phyloP scores from a whole-genome alignment of 1,140 invertebrate species.

The Radopholus similis region DNA sequence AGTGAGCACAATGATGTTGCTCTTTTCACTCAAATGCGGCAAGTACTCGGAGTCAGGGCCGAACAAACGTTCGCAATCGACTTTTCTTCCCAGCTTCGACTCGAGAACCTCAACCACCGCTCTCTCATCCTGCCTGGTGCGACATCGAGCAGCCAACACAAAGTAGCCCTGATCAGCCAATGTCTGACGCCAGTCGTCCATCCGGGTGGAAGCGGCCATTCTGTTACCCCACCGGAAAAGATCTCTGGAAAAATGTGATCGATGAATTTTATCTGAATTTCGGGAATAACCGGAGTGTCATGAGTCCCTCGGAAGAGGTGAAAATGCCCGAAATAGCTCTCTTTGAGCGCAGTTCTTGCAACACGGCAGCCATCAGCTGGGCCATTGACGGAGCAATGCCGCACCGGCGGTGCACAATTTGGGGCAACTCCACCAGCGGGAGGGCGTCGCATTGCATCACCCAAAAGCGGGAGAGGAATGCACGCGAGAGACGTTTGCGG shows the following conservation, averaged over 20 bases:
- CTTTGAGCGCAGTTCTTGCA: constrained; percentile 64
- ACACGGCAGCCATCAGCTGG: constrained; percentile 84
- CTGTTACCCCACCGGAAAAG: constrained; percentile 95
- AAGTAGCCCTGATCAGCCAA: constrained; percentile 91
- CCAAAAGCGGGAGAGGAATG: constrained; percentile 94
- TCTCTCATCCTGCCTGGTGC: constrained; percentile 73
- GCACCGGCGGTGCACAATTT: constrained; percentile 83
- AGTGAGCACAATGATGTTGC: constrained; percentile 11
- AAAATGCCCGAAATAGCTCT: constrained; percentile 45
- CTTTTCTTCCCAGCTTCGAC: constrained; percentile 76
- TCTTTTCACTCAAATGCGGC: constrained; percentile 16
- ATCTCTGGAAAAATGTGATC: constrained; percentile 68
- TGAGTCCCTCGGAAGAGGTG: constrained; percentile 47
- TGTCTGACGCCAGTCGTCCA: constrained; percentile 87
- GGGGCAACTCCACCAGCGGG: constrained; percentile 78
- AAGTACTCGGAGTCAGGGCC: constrained; percentile 69
- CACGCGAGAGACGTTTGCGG: constrained; percentile 85
- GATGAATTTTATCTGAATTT: neutral
- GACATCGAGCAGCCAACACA: constrained; percentile 83
- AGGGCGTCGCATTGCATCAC: constrained; percentile 95
- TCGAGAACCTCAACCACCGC: constrained; percentile 68
- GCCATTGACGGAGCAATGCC: constrained; percentile 79
- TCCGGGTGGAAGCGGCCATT: constrained; percentile 65
- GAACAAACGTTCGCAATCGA: constrained; percentile 75
- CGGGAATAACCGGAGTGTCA: constrained; percentile 46